Conservation (phyloP, 2,113 vertebrate genomes). For the Halcyon senegalensis region DNA sequence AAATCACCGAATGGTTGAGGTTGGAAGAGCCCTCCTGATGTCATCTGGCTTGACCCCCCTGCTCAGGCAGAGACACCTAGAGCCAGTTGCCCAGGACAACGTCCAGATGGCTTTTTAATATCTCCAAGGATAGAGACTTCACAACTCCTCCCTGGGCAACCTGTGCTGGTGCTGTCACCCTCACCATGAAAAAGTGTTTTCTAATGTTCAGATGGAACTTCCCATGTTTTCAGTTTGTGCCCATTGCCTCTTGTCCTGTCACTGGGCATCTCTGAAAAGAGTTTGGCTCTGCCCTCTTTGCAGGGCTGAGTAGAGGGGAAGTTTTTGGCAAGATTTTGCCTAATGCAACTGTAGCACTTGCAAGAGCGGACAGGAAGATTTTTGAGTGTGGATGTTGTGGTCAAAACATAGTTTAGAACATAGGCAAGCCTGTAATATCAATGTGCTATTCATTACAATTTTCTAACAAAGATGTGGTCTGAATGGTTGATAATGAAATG, state of each 20-base stretch:
- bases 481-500: conserved; percentile 35
- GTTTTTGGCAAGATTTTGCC: neutral
- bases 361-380: neutral
- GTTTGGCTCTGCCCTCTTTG: neutral
- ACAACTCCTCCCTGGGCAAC: neutral
- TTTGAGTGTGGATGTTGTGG: neutral
- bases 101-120: neutral
- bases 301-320: neutral
- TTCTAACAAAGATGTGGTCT: neutral
- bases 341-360: neutral
- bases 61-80: neutral
- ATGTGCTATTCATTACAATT: neutral
- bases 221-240: neutral
- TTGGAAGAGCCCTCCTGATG: neutral
- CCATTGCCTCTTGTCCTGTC: neutral
- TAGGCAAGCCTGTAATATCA: neutral
- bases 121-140: neutral
- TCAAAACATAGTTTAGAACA: neutral
- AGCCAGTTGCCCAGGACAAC: neutral
- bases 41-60: rapidly evolving
- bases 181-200: neutral
- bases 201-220: neutral
- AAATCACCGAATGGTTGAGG: neutral
- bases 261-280: no score
- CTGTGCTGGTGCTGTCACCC: neutral